Conservation (phyloP, 2,888 invertebrate species). For the Dicranocentrus wangi region DNA sequence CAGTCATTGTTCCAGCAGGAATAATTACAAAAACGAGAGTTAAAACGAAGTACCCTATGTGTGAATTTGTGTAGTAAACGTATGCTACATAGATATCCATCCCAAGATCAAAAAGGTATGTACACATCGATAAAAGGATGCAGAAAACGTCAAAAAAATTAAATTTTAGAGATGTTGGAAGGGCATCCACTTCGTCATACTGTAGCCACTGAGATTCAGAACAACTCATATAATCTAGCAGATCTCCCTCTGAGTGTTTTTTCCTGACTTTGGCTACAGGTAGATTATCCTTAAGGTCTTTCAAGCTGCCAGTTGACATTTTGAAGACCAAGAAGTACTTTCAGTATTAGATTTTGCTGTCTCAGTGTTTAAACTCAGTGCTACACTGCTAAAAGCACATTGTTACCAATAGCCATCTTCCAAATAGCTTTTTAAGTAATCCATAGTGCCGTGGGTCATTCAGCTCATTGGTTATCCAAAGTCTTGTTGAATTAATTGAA, state of each 20-base stretch:
- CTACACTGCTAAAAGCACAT: too few relatives aligned
- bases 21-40: conserved; percentile 72
- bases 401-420: too few relatives aligned
- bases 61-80: conserved; percentile 67
- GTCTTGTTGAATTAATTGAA: too few relatives aligned
- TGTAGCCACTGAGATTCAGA: conserved; percentile 71
- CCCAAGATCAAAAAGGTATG: conserved; percentile 69
- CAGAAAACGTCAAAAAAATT: conserved; percentile 70
- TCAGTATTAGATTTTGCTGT: too few relatives aligned
- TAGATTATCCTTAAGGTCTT: conserved; percentile 63
- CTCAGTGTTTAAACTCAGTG: too few relatives aligned
- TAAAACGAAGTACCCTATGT: conserved; percentile 70
- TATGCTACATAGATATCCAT: conserved; percentile 72
- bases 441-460: too few relatives aligned
- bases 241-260: conserved; percentile 70
- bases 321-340: too few relatives aligned
- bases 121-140: conserved; percentile 69
- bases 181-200: conserved; percentile 71
- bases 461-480: too few relatives aligned
- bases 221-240: conserved; percentile 62
- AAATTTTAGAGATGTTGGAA: conserved; percentile 70
- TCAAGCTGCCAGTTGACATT: conserved; percentile 67
- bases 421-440: too few relatives aligned
- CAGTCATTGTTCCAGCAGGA: conserved; percentile 72
- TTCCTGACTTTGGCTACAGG: conserved; percentile 64